These are phyloP conservation scores for Rhineura floridana DNA, from an alignment of 2,113 vertebrate genomes.

Conservation along the genomic window DNA sequence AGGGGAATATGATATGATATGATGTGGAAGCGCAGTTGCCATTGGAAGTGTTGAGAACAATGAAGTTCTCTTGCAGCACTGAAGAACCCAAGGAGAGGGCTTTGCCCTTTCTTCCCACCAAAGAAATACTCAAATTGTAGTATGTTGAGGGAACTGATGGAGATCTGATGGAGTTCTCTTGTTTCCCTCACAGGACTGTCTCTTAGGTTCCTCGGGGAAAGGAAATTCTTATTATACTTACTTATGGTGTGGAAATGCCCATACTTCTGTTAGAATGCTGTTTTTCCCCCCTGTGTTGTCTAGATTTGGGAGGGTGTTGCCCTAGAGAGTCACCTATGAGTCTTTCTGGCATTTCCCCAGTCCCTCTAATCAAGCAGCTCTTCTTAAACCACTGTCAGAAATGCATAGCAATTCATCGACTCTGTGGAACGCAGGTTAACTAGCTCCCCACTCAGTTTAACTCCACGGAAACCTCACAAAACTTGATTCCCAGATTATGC, in stretches of 20 bases:
- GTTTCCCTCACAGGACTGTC: neutral
- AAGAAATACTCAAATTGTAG: neutral
- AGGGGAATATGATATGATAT: neutral
- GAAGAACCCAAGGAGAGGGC: neutral
- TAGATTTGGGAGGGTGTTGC: neutral
- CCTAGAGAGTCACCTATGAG: neutral
- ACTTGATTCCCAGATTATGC: neutral
- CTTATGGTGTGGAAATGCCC: neutral
- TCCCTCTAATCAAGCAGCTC: neutral
- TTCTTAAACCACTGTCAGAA: neutral
- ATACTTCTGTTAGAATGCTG: neutral
- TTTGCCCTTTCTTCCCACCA: neutral
- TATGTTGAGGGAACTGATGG: neutral
- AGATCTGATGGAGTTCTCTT: neutral
- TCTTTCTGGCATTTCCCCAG: neutral
- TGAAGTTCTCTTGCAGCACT: too few species aligned
- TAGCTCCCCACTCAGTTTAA: neutral
- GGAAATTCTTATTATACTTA: neutral
- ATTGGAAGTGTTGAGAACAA: neutral
- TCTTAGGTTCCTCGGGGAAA: neutral
- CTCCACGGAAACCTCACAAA: neutral
- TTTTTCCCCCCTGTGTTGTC: neutral
- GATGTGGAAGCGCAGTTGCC: neutral
- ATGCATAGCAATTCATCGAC: too few species aligned
- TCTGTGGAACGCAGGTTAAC: too few species aligned